Evolutionary conservation across 1,140 invertebrate genomes (phyloP).

Genomic region (Trichonephila inaurata): DNA sequence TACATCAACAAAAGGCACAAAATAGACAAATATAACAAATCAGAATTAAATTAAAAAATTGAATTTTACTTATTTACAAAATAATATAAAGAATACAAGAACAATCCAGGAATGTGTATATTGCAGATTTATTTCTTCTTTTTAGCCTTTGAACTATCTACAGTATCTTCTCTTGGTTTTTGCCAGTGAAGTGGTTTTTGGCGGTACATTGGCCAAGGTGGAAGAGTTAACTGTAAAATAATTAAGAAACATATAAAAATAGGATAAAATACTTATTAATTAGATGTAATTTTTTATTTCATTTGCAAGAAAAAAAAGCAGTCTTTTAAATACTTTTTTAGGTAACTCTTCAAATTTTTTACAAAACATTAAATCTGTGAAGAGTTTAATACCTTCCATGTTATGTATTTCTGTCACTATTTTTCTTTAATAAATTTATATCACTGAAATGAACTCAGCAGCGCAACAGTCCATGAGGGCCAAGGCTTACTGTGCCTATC

Average conservation of each 20-base stretch:
- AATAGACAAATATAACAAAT: too few relatives aligned
- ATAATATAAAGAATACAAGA: background rate
- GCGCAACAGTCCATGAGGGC: too few relatives aligned
- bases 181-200: constrained; percentile 95
- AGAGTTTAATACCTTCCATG: too few relatives aligned
- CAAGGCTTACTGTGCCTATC: too few relatives aligned
- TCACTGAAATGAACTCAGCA: too few relatives aligned
- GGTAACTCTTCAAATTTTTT: too few relatives aligned
- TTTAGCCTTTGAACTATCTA: constrained; percentile 75
- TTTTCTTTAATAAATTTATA: too few relatives aligned
- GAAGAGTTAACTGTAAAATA: constrained; percentile 87
- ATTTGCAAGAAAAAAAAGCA: background rate
- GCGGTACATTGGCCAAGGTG: constrained; percentile 96
- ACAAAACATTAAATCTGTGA: too few relatives aligned
- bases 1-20: too few relatives aligned
- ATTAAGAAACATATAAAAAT: background rate
- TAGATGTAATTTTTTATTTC: background rate
- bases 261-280: background rate
- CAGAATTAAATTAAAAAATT: background rate
- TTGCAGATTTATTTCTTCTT: constrained; percentile 78
- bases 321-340: background rate
- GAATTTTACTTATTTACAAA: constrained; percentile 33
- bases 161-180: constrained; percentile 83
- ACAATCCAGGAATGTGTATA: background rate
- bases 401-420: too few relatives aligned